Evolutionary conservation across 2,113 vertebrate genomes (phyloP), one percentile per base, ranked within the genome.

Genomic region (Silurus meridionalis): DNA sequence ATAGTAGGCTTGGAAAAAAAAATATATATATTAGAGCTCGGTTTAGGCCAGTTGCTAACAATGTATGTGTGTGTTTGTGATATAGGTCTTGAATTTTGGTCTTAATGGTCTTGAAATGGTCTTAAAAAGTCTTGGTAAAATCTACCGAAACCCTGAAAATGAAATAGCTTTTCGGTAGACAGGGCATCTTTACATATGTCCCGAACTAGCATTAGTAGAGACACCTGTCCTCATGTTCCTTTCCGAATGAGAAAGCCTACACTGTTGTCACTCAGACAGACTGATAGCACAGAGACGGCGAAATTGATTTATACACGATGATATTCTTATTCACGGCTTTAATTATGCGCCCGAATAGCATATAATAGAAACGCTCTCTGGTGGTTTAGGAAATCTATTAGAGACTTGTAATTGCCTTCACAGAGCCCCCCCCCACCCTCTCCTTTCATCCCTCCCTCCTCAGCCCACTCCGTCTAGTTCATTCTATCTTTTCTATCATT

Each of bases 301-400:
- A 77, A 90, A 94, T 93, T 91, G 90, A 95, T 93, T 91, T 88
- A 89, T 92, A 91, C 87, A 89, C 46, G 88, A 89, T 91, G 90
- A 92, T 94, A 90, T 90, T 90, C 91, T 92, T 89, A 90, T 93
- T 91, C n/a, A 37, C 88, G 91, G 89, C 91, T 93, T 91, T 94
- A 95, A 95, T 94, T 94, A 94, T 93, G 91, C 89, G 66, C 79
- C 92, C 91, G 57, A 46, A 91, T 86, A 92, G 93, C 93, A 93
- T 94, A 94, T 82, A 92, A 91, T 91, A 94, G 92, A 91, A 90
- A 91, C 91, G 92, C 90, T 85, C 94, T 93, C 93, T 90, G 61
- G 93, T 93, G 92, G 93, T 89, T 89, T 87, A 77, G 85, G 85
- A 92, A 93, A 95, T 93, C 92, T 92, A 94, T 94, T 94, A 93